Evolutionary conservation across 2,888 invertebrate genomes (phyloP).

Genomic region (Synanthedon vespiformis): DNA sequence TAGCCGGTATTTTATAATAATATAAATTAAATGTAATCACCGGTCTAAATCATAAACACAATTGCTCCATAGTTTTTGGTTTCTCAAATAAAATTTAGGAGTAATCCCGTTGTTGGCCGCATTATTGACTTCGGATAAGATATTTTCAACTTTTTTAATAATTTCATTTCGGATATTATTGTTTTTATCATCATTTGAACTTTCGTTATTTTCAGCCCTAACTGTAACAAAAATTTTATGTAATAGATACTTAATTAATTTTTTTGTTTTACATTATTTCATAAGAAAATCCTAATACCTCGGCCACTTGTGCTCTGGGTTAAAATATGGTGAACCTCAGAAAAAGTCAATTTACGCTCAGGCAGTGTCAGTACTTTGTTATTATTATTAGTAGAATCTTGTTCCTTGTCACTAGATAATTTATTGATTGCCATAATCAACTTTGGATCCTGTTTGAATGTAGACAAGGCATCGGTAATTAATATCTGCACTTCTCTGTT

Average conservation of each 20-base stretch:
- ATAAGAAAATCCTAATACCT: too few relatives aligned
- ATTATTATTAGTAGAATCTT: constrained; percentile 7
- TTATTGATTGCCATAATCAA: constrained; percentile 48
- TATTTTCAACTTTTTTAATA: constrained; percentile 51
- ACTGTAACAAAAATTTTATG: too few relatives aligned
- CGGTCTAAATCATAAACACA: constrained; percentile 63
- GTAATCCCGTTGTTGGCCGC: constrained; percentile 37
- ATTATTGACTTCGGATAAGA: constrained; percentile 48
- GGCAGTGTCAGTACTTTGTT: constrained; percentile 26
- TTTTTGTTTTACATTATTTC: too few relatives aligned
- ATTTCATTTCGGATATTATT: constrained; percentile 28
- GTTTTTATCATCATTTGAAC: constrained; percentile 9
- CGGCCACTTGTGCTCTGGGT: constrained; percentile 12
- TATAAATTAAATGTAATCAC: constrained; percentile 26
- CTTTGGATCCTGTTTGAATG: constrained; percentile 47
- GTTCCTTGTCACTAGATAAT: constrained; percentile 24
- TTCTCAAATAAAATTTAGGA: constrained; percentile 51
- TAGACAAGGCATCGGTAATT: constrained; percentile 20
- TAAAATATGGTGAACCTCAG: constrained; percentile 42
- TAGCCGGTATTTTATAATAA: too few relatives aligned
- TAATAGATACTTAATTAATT: too few relatives aligned
- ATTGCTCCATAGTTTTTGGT: constrained; percentile 63
- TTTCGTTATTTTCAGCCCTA: not conserved
- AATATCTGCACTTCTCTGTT: constrained; percentile 40
- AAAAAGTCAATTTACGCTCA: constrained; percentile 44